Percentiles rank a stretch among this genome's conserved stretches.
phyloP scores from a whole-genome alignment of 2,888 invertebrate species.

The Tridacna gigas region DNA sequence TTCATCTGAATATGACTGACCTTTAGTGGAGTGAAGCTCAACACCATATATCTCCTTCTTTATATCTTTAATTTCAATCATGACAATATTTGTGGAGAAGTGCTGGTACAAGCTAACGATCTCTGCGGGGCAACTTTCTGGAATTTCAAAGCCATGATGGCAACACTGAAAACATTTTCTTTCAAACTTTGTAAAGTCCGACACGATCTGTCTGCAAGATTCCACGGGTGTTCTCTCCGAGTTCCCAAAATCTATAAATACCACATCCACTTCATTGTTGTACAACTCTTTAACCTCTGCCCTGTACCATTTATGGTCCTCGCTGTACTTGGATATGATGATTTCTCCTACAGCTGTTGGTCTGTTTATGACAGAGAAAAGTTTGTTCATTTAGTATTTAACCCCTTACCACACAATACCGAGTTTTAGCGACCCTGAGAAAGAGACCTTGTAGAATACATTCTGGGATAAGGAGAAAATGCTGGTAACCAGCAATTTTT shows the following conservation, averaged over 20 bases:
- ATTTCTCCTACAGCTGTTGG: constrained; percentile 62
- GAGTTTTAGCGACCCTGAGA: background rate
- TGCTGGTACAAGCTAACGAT: constrained; percentile 45
- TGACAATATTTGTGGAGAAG: constrained; percentile 54
- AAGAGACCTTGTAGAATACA: background rate
- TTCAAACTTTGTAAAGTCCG: constrained; percentile 9
- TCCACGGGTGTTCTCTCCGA: constrained; percentile 45
- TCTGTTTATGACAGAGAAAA: constrained; percentile 26
- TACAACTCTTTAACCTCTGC: constrained; percentile 63
- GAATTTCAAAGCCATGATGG: constrained; percentile 56
- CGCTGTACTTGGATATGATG: constrained; percentile 62
- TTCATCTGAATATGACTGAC: constrained; percentile 18
- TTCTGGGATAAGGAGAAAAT: constrained; percentile 8
- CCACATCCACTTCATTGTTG: constrained; percentile 52
- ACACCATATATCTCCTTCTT: constrained; percentile 37
- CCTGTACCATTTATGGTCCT: constrained; percentile 73
- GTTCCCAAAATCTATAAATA: constrained; percentile 82
- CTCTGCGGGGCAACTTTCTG: constrained; percentile 41
- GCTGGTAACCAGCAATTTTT: background rate
- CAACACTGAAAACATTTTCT: constrained; percentile 65
- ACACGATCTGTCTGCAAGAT: background rate
- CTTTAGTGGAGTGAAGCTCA: constrained; percentile 20
- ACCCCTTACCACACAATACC: background rate
- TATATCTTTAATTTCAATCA: constrained; percentile 40
- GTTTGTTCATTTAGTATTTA: background rate